A percentile compares a stretch with the other conserved stretches of the same genome.
Conservation (phyloP, 35 echinoderm and acorn worm species). For the Apostichopus japonicus region DNA sequence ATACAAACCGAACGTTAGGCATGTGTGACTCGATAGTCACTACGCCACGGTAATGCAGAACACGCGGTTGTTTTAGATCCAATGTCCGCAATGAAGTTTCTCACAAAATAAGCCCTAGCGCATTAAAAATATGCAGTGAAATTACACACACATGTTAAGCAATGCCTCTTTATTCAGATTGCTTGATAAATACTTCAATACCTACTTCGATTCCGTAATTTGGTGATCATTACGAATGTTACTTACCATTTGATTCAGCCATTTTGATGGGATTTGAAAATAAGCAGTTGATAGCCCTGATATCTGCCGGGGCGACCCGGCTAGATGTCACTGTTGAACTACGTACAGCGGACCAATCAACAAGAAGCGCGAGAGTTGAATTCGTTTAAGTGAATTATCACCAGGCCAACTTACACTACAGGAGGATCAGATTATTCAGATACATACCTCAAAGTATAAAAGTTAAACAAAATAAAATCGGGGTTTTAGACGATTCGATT, state of each 20-base stretch:
- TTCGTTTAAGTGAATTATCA: conserved; percentile 3
- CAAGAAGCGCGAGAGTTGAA: conserved; percentile 12
- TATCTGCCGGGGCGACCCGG: conserved; percentile 28
- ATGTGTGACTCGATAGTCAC: not conserved
- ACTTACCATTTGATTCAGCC: conserved; percentile 33
- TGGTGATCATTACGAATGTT: not conserved
- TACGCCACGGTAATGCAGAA: conserved; percentile 30
- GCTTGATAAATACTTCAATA: too few relatives aligned
- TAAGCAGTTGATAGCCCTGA: conserved; percentile 27
- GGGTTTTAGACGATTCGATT: not conserved
- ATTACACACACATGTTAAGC: not conserved
- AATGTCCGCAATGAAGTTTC: not conserved
- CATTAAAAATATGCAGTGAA: not conserved
- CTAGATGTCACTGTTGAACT: conserved; percentile 38
- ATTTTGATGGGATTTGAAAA: not conserved
- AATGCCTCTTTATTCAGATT: not conserved
- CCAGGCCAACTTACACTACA: not conserved
- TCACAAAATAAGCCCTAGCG: not conserved
- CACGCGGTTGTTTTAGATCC: not conserved
- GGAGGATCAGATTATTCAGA: not conserved
- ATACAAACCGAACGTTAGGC: conserved; percentile 4
- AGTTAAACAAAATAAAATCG: not conserved
- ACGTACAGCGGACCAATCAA: conserved; percentile 42
- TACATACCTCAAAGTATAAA: not conserved
- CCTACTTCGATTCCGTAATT: not conserved